Conservation (phyloP, 2,888 invertebrate species). For the Agrotis exclamationis region DNA sequence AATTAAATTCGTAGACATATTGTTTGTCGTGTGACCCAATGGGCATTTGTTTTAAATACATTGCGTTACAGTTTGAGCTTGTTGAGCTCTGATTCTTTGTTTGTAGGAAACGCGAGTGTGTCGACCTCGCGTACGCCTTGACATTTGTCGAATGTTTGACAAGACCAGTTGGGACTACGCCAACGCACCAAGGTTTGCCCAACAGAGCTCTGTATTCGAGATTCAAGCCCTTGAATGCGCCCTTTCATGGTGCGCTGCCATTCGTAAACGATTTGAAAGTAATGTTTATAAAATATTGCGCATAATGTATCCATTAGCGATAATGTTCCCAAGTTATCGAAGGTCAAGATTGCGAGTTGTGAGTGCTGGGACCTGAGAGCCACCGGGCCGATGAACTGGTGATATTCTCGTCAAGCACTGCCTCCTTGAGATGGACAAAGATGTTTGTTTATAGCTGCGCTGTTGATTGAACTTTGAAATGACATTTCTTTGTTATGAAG, state of each 20-base stretch:
- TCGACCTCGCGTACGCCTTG: conserved; percentile 73
- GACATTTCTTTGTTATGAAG: conserved; percentile 5
- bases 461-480: conserved; percentile 13
- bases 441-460: conserved; percentile 26
- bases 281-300: conserved; percentile 19
- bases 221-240: conserved; percentile 33
- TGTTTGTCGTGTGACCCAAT: conserved; percentile 20
- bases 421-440: conserved; percentile 20
- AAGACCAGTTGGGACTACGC: conserved; percentile 49
- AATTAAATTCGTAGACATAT: conserved; percentile 26
- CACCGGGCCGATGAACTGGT: conserved; percentile 67
- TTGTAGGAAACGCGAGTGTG: conserved; percentile 70
- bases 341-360: conserved; percentile 72
- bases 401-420: conserved; percentile 39
- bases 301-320: conserved; percentile 56
- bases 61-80: conserved; percentile 50
- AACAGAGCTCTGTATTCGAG: conserved; percentile 11
- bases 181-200: conserved; percentile 42
- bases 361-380: conserved; percentile 35
- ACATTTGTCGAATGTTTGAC: conserved; percentile 72
- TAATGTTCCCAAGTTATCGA: conserved; percentile 71
- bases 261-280: conserved; percentile 28
- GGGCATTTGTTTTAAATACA: conserved; percentile 51
- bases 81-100: conserved; percentile 68
- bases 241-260: conserved; percentile 31